Base-by-base conservation (phyloP, 2,888 invertebrate species). In the Hemaris fuciformis region DNA sequence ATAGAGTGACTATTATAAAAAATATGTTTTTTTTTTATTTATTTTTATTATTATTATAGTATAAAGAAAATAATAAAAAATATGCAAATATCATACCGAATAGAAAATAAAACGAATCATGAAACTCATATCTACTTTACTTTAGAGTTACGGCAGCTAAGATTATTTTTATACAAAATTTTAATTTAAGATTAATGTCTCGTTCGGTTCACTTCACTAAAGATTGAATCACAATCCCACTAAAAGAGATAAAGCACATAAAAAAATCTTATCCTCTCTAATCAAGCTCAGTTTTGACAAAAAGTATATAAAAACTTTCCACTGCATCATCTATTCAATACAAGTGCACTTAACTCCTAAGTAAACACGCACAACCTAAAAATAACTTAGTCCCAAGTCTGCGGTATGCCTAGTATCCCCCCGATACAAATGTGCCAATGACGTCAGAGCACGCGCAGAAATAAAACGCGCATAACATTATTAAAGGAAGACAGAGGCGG, bases 401-500 rank as follows among this genome's bases (percentile, higher is more conserved):
- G 0, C 10, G 66, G 23, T 60, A 8, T 61, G 15, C 5, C 0
- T 5, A 42, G 3, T 10, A 38, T 8, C 41, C 7, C 23, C n/a
- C 22, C 1, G 53, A 27, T 53, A 42, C 46, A 56, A 65, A 62
- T 63, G 66, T 64, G 66, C 62, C 53, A 34, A 61, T 72, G 72
- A 72, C 72, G 72, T 64, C 64, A 65, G 59, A 60, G 63, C 60
- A 60, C 15, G 57, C 41, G 62, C 57, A 42, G 20, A 57, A 45
- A 53, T 53, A 53, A 53, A 53, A 53, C 53, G 27, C 31, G 53
- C 53, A 53, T 53, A 53, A 53, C 53, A 53, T 53, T 53, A 53
- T 53, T 53, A 27, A 27, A 53, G 53, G 53, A 53, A 53, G 53
- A 53, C 53, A 53, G 53, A 53, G 53, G n/a, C 53, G 53, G 15